Evolutionary conservation across 2,888 invertebrate species (phyloP), one percentile per base, ranked within the genome.

Genomic region (Podabrus alpinus): DNA sequence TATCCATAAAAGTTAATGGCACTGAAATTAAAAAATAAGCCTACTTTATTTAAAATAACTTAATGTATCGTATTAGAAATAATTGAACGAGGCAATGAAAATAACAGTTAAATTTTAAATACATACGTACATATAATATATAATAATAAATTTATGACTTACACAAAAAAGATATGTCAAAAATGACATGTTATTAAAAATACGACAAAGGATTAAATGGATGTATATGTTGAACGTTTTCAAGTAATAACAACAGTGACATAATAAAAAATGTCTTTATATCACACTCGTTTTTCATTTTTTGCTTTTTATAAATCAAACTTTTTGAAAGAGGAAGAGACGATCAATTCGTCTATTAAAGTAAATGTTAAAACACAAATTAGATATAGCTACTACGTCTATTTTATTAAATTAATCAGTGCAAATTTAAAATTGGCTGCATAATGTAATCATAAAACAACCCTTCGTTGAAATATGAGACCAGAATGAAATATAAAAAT

Each of bases 1-100:
- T 90, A 81, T 90, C 90, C 81, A 88, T 87, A 83, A 91, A 91
- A 66, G 87, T 88, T 73, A 91, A 88, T 77, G 89, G 89, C 78
- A 89, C 91, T 91, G 85, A 62, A 86, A 85, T 71, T 73, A 19
- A 64, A 64, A 64, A 64, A 19, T n/a, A 19, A 19, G 19, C 17
- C 17, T 16, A 13, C 7, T 45, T n/a, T 45, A 64, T 64, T 64
- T n/a, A 64, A 64, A 64, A 64, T 64, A 21, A 62, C 13, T 62
- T 19, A 3, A 10, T 29, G 29, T 2, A 5, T 5, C 9, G 3
- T 2, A 13, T n/a, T 3, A 13, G 13, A 29, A 29, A 45, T n/a
- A 45, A 45, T 45, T 45, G n/a, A 45, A 5, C 4, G 5, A n/a
- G 45, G n/a, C 45, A 45, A 45, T 13, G 9, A n/a, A 45, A n/a